Evolutionary conservation across 2,888 invertebrate species (phyloP).

Genomic region (Heliconius ethilla): DNA sequence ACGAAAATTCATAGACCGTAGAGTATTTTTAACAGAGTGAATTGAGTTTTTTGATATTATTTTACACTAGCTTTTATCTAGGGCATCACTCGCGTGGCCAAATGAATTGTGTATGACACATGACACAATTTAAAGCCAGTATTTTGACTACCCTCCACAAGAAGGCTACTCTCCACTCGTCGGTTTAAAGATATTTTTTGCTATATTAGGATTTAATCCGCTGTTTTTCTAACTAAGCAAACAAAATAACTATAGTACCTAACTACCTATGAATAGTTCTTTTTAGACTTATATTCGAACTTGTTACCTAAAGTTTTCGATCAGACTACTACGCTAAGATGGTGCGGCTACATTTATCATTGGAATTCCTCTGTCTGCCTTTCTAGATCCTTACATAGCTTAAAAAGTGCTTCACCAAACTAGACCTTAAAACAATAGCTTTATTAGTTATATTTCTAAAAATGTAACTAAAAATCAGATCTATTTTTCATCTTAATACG

Average conservation of each 20-base stretch:
- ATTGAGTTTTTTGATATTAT: conserved; percentile 24
- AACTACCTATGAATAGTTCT: too few species aligned
- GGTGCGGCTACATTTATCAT: not conserved
- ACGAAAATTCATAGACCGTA: conserved; percentile 40
- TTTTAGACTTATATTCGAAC: not conserved
- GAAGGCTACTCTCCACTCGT: not conserved
- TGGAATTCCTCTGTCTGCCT: not conserved
- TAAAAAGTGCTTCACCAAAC: not conserved
- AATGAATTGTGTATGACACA: not conserved
- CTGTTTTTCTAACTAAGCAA: not conserved
- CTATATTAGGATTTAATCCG: not conserved
- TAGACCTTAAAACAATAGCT: not conserved
- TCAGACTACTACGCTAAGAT: not conserved
- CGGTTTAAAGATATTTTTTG: not conserved
- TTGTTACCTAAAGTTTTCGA: not conserved
- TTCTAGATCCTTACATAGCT: not conserved
- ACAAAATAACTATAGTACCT: too few species aligned
- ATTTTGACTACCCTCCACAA: too few species aligned
- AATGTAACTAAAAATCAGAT: not conserved
- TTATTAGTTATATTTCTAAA: not conserved
- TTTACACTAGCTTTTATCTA: not conserved
- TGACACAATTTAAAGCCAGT: too few species aligned
- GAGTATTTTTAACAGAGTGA: conserved; percentile 22
- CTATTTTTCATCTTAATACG: not conserved
- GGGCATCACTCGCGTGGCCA: not conserved